Evolutionary conservation across 53 echinoderm and acorn worm species (phyloP).

Genomic region (Actinopyga echinites): DNA sequence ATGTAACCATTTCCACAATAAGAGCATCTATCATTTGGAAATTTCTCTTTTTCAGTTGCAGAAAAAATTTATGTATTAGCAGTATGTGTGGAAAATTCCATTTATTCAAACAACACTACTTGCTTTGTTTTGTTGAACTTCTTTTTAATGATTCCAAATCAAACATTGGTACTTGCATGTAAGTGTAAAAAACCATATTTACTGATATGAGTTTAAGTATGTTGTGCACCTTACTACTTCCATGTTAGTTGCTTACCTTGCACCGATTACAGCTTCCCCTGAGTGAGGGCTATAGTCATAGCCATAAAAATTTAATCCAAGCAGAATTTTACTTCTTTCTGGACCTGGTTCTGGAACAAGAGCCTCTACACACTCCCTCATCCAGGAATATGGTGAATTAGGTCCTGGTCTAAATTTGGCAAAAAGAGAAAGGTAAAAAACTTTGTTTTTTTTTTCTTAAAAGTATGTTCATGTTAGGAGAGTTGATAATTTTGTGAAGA

Average conservation of each 20-base stretch:
- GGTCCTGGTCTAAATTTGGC: constrained; percentile 69
- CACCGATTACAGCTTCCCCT: constrained; percentile 79
- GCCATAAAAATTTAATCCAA: constrained; percentile 96
- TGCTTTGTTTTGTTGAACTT: too few species aligned
- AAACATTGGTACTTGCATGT: not conserved
- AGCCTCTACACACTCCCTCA: constrained; percentile 74
- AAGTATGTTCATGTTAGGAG: too few species aligned
- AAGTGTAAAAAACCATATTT: not conserved
- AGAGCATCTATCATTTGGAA: too few species aligned
- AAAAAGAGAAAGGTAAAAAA: not conserved
- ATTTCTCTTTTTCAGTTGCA: too few species aligned
- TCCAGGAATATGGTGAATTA: constrained; percentile 90
- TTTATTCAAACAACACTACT: too few species aligned
- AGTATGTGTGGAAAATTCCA: too few species aligned
- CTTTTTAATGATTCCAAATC: not conserved
- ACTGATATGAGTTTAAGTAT: not conserved
- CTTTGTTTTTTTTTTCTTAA: too few species aligned
- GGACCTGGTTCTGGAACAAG: constrained; percentile 74
- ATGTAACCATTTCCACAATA: too few species aligned
- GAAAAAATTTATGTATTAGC: too few species aligned
- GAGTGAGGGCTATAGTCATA: constrained; percentile 73
- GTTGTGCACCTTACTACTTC: too few species aligned
- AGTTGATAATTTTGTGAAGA: too few species aligned
- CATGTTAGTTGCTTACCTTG: constrained; percentile 52
- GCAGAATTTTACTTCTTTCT: constrained; percentile 76